A percentile compares a stretch with the other conserved stretches of the same genome.
Evolutionary conservation across 2,888 invertebrate species (phyloP).

Genomic region (Drosophila phalerata): DNA sequence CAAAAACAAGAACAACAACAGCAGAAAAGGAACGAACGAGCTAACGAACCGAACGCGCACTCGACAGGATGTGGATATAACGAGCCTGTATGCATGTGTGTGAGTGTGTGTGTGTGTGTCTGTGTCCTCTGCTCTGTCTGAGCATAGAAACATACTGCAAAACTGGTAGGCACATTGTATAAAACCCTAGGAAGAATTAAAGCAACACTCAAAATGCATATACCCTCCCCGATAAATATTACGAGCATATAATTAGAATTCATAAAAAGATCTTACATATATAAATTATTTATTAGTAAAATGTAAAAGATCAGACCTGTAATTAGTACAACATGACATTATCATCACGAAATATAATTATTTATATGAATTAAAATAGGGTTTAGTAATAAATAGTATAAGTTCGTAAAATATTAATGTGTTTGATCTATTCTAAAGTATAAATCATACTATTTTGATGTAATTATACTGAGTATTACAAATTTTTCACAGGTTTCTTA

Average conservation of each 20-base stretch:
- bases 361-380: neutral
- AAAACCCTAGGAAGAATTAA: neutral
- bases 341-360: conserved; percentile 4
- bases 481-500: no score
- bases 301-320: neutral
- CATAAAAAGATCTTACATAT: neutral
- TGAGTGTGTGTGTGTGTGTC: conserved; percentile 4
- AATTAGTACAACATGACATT: neutral
- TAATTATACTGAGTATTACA: no score
- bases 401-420: no score
- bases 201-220: conserved; percentile 10
- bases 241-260: neutral
- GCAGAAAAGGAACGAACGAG: conserved; percentile 61
- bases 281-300: neutral
- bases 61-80: conserved; percentile 78
- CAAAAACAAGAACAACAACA: conserved; percentile 21
- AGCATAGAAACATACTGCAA: conserved; percentile 62
- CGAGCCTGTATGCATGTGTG: conserved; percentile 48
- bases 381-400: neutral
- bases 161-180: conserved; percentile 47
- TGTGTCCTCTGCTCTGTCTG: conserved; percentile 37
- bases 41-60: conserved; percentile 69
- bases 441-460: no score
- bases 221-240: conserved; percentile 26
- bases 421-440: no score